A percentile compares a stretch with the other conserved stretches of the same genome.
Conservation (phyloP, 2,113 vertebrate genomes). For the Upupa epops region DNA sequence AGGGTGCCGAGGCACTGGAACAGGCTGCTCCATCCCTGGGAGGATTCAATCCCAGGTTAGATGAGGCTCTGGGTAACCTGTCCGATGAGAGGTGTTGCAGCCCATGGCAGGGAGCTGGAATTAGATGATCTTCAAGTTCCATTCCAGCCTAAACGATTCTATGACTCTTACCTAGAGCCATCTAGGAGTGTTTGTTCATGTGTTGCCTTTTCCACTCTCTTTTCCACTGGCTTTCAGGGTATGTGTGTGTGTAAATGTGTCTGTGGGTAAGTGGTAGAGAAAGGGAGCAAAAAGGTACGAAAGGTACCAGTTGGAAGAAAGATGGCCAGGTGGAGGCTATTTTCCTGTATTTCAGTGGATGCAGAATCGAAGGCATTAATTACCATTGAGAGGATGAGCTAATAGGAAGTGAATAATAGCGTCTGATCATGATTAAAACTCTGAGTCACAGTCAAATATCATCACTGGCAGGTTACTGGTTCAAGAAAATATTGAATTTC, state of each 20-base stretch:
- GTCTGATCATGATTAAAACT: not conserved
- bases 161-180: not conserved
- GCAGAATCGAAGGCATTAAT: not conserved
- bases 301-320: not conserved
- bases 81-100: too few relatives aligned
- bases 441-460: not conserved
- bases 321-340: not conserved
- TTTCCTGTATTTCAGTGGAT: not conserved
- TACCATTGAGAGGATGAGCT: not conserved
- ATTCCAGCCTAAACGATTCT: too few relatives aligned
- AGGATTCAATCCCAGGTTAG: too few relatives aligned
- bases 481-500: conserved; percentile 19
- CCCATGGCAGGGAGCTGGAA: too few relatives aligned
- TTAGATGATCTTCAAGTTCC: too few relatives aligned
- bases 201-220: not conserved
- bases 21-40: too few relatives aligned
- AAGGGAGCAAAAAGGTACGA: not conserved
- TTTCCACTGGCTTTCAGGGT: not conserved
- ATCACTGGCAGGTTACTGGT: not conserved
- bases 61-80: too few relatives aligned
- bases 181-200: not conserved
- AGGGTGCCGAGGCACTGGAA: too few relatives aligned
- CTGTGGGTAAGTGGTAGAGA: not conserved
- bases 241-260: not conserved
- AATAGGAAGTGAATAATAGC: not conserved